These are phyloP conservation scores for Hylia prasina DNA, from an alignment of 2,113 vertebrate genomes.

Conservation along the genomic window DNA sequence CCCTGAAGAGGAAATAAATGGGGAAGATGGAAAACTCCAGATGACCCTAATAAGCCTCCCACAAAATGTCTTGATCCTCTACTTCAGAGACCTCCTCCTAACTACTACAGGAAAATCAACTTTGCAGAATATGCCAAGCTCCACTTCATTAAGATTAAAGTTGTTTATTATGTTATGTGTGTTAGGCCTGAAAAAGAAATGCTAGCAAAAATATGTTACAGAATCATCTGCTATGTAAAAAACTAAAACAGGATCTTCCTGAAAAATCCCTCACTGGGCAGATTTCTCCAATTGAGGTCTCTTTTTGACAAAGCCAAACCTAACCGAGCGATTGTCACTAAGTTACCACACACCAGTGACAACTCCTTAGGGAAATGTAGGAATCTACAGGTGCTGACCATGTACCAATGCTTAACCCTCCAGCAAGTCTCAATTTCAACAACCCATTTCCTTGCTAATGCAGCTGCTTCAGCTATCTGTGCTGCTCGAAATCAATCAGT, in stretches of 20 bases:
- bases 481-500: not conserved
- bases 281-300: not conserved
- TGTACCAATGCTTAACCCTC: not conserved
- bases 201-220: not conserved
- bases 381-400: not conserved
- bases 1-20: not conserved
- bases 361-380: not conserved
- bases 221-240: not conserved
- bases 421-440: not conserved
- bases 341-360: not conserved
- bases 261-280: not conserved
- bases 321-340: fast-evolving
- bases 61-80: not conserved
- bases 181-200: not conserved
- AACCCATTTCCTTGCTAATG: not conserved
- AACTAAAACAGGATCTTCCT: not conserved
- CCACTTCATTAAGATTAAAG: not conserved
- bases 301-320: not conserved
- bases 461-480: not conserved
- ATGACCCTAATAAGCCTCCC: not conserved
- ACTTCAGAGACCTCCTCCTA: not conserved
- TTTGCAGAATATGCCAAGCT: not conserved
- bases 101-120: not conserved
- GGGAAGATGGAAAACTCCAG: not conserved
- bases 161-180: not conserved